A percentile compares a stretch with the other conserved stretches of the same genome.
These are phyloP conservation scores for Andrena minutula DNA, from an alignment of 2,888 invertebrate genomes.

Conservation along the genomic window DNA sequence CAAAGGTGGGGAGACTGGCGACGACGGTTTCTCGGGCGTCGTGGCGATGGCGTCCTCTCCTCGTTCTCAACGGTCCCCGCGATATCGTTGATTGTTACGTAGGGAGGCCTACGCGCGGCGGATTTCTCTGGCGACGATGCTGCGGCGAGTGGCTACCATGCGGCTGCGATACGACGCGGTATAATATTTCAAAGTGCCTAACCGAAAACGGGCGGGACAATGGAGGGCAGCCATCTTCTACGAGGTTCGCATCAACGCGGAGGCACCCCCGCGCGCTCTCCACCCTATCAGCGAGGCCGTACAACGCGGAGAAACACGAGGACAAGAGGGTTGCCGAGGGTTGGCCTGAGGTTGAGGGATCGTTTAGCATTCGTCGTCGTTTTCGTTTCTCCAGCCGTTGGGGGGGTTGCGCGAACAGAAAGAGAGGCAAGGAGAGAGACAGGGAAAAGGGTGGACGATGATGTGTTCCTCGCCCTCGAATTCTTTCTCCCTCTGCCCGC, in stretches of 20 bases:
- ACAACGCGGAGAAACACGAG: constrained; percentile 70
- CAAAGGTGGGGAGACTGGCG: constrained; percentile 62
- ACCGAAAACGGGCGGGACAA: constrained; percentile 75
- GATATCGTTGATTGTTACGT: constrained; percentile 73
- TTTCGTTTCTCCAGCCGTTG: constrained; percentile 67
- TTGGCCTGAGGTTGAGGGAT: constrained; percentile 78
- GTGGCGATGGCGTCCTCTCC: constrained; percentile 9
- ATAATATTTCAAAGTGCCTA: constrained; percentile 83
- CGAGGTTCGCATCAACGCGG: constrained; percentile 71
- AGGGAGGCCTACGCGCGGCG: constrained; percentile 51
- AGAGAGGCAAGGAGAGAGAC: constrained; percentile 24
- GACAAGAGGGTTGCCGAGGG: constrained; percentile 75
- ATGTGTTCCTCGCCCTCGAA: constrained; percentile 64
- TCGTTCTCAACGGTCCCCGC: constrained; percentile 4
- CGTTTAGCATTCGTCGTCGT: constrained; percentile 81
- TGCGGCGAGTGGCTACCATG: constrained; percentile 54
- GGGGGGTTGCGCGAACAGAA: constrained; percentile 33
- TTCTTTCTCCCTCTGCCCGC: constrained; percentile 32
- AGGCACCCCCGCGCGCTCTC: constrained; percentile 43
- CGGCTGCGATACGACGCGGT: constrained; percentile 74
- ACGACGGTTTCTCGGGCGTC: constrained; percentile 13
- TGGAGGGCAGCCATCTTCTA: constrained; percentile 77
- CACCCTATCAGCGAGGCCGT: constrained; percentile 74
- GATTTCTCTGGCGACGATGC: constrained; percentile 1
- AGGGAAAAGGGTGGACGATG: constrained; percentile 58